phyloP scores from a whole-genome alignment of 2,113 vertebrate genomes.

The Prunella fulvescens region DNA sequence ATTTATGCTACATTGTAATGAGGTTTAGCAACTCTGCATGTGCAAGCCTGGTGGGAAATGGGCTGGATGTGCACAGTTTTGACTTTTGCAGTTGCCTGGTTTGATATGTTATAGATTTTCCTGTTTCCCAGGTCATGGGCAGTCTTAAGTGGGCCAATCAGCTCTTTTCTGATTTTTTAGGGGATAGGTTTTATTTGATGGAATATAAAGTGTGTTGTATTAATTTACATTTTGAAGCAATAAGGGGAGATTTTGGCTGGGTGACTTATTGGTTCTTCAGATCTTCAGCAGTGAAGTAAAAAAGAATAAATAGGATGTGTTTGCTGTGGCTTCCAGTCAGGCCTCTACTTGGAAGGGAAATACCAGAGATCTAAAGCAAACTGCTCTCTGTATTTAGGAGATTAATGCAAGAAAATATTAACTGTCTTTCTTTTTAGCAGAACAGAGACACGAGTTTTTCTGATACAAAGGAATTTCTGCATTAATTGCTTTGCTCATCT shows the following conservation, averaged over 20 bases:
- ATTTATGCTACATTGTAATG: constrained; percentile 38
- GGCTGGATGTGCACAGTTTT: neutral
- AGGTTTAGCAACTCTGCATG: constrained; percentile 5
- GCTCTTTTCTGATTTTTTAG: neutral
- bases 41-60: constrained; percentile 14
- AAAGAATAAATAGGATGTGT: neutral
- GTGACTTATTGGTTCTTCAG: neutral
- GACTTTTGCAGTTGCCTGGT: neutral
- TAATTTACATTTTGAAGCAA: neutral
- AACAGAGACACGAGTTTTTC: neutral
- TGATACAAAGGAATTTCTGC: neutral
- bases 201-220: neutral
- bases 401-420: neutral
- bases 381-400: neutral
- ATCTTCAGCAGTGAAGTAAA: neutral
- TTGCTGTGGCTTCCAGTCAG: neutral
- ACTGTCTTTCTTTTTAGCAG: neutral
- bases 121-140: neutral
- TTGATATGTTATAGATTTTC: neutral
- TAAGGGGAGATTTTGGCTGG: neutral
- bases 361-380: neutral
- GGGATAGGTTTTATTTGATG: neutral
- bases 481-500: neutral
- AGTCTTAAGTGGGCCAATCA: neutral
- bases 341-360: neutral